Evolutionary conservation across 2,888 invertebrate species (phyloP), one percentile per base, ranked within the genome.

Genomic region (Chelonus formosanus): DNA sequence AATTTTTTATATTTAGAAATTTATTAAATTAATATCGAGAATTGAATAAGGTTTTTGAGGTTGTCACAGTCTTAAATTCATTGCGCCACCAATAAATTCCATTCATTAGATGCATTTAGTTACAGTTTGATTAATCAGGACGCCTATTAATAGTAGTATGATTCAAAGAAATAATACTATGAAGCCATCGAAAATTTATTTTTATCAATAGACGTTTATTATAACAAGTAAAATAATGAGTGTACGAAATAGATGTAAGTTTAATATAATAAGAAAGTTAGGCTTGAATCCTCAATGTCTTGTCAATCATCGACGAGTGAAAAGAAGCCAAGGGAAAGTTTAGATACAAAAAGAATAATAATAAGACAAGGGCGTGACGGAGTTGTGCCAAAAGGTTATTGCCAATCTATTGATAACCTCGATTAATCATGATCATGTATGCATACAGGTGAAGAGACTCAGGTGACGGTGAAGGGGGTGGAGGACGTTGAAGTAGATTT

Each of bases 381-480:
- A 8, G 57, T 58, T 63, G 56, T 71, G 73, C 70, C 70, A 70
- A 71, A 54, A 68, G 67, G 73, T 76, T 74, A 71, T 78, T 74
- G 73, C 68, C 65, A 66, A 73, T 78, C 78, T 79, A 78, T 79
- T 80, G 77, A 78, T 80, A 78, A 76, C 75, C 69, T 58, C 71
- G 71, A 80, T 80, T 80, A 78, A 80, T 80, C 79, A 80, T 69
- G 63, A 57, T 62, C 43, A 50, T 34, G 7, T 43, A 69, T 50
- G 63, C 73, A 66, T 67, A 65, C 68, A 82, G 82, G 76, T 75
- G 75, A 73, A 71, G 78, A 72, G 74, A 72, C 73, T 60, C 72
- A 50, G 71, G 77, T 71, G 74, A 74, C 64, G 60, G 68, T 56
- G 47, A 67, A 69, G 67, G 63, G 60, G 75, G 71, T 67, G 64